Evolutionary conservation across 2,888 invertebrate genomes (phyloP).

Genomic region (Synanthedon tipuliformis): DNA sequence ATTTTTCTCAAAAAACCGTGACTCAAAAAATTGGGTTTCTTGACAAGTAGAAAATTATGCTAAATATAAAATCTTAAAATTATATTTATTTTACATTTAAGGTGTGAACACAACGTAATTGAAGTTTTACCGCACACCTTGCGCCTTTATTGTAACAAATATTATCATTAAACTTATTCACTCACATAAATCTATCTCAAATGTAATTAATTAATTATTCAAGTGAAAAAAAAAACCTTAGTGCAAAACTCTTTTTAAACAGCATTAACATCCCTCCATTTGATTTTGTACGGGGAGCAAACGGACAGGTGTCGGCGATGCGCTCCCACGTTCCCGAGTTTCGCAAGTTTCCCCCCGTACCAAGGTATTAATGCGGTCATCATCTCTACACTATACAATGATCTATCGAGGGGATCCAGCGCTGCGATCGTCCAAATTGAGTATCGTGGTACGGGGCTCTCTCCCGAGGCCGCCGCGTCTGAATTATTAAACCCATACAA

Average conservation of each 20-base stretch:
- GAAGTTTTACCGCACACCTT: too few relatives aligned
- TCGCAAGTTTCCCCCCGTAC: constrained; percentile 22
- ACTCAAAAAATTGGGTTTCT: too few relatives aligned
- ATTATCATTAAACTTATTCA: too few relatives aligned
- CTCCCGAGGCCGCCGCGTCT: constrained; percentile 22
- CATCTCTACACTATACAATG: background rate
- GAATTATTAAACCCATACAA: constrained; percentile 50
- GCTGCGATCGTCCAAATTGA: background rate
- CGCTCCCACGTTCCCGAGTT: constrained; percentile 27
- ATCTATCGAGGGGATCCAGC: background rate
- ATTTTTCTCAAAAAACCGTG: too few relatives aligned
- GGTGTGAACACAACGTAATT: too few relatives aligned
- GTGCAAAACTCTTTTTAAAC: constrained; percentile 11
- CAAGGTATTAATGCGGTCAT: constrained; percentile 1
- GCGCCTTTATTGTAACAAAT: too few relatives aligned
- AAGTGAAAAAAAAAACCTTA: constrained; percentile 3
- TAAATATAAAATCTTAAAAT: too few relatives aligned
- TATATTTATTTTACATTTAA: too few relatives aligned
- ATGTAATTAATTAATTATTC: too few relatives aligned
- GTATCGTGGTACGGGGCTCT: constrained; percentile 18
- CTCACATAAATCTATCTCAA: too few relatives aligned
- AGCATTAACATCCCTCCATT: too few relatives aligned
- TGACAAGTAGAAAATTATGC: too few relatives aligned
- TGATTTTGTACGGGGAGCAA: constrained; percentile 21
- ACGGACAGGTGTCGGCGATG: constrained; percentile 26